Evolutionary conservation across 2,888 invertebrate species (phyloP).

Genomic region (Aleiodes leptofemur): DNA sequence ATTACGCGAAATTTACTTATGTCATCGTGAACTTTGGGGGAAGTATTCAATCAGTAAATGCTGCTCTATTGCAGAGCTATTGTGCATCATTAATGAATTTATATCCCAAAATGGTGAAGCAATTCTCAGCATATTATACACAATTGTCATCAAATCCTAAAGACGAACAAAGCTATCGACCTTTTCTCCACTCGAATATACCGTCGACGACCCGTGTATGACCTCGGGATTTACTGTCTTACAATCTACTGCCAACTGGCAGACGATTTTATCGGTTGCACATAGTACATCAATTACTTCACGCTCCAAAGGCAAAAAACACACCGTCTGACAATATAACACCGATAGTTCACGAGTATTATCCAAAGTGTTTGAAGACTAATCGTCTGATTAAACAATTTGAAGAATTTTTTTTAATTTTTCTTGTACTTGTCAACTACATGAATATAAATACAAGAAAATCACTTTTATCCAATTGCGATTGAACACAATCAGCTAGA

Average conservation of each 20-base stretch:
- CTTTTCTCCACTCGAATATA: slow-evolving; percentile 22
- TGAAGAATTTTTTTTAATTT: neutral
- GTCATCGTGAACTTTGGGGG: slow-evolving; percentile 5
- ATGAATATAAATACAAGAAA: neutral
- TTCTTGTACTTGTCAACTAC: neutral
- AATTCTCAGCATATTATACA: neutral
- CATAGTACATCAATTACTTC: slow-evolving; percentile 50
- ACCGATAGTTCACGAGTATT: neutral
- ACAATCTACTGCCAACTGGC: slow-evolving; percentile 55
- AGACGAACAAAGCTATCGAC: slow-evolving; percentile 33
- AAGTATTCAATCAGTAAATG: neutral
- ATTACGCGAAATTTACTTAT: neutral
- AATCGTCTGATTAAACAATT: slow-evolving; percentile 8
- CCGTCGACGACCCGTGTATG: slow-evolving; percentile 26
- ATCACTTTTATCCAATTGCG: neutral
- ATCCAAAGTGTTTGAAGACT: neutral
- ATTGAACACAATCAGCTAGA: slow-evolving; percentile 7
- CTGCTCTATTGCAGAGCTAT: slow-evolving; percentile 1
- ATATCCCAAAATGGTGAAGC: neutral
- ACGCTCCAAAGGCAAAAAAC: slow-evolving; percentile 12
- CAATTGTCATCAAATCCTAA: slow-evolving; percentile 13
- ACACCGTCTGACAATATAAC: slow-evolving; percentile 16
- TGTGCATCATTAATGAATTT: slow-evolving; percentile 3
- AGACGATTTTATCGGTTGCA: slow-evolving; percentile 50
- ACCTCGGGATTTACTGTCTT: slow-evolving; percentile 39